Evolutionary conservation across 2,797 vertebrate genomes (phyloP), one percentile per base, ranked within the genome.

Genomic region (Phoeniculus purpureus): DNA sequence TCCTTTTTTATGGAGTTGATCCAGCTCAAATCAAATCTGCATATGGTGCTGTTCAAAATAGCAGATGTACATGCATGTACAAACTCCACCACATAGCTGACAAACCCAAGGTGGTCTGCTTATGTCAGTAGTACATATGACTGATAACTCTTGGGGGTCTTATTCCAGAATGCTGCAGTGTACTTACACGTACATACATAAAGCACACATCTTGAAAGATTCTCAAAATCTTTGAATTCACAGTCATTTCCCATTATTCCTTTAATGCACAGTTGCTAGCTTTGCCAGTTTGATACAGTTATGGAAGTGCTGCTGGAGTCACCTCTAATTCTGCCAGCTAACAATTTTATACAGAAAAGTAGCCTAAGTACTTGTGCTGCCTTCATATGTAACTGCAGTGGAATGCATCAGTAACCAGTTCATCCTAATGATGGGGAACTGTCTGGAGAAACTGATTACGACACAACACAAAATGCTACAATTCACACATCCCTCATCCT

Each of bases 401-500:
- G 3, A 76, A 50, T 40, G 15, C 20, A 13, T 10, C 31, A 26
- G 32, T 48, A 48, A 32, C 12, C 10, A 64, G 9, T 45, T 52
- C 25, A 20, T 58, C 59, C 23, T 34, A 32, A 52, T 27, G 17
- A 18, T 8, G 21, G 25, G 18, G 18, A 59, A 20, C 34, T 66
- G 17, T 70, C 54, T 37, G 19, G 5, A 43, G 27, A 78, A 65
- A 23, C 23, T 11, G 16, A 26, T 45, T 19, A 12, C 40, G 7
- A 34, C 27, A 48, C 20, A 32, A 15, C 7, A 26, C 21, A 29
- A 64, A 64, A 58, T 2, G 2, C 18, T 52, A 23, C 45, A 23
- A 4, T 47, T 29, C 31, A 23, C 0, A 0, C 72, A 26, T 31
- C 12, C 32, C 5, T 45, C 15, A 8, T 37, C 15, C 10, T 58